phyloP scores from a whole-genome alignment of 1,140 invertebrate species.

The Dreissena polymorpha region DNA sequence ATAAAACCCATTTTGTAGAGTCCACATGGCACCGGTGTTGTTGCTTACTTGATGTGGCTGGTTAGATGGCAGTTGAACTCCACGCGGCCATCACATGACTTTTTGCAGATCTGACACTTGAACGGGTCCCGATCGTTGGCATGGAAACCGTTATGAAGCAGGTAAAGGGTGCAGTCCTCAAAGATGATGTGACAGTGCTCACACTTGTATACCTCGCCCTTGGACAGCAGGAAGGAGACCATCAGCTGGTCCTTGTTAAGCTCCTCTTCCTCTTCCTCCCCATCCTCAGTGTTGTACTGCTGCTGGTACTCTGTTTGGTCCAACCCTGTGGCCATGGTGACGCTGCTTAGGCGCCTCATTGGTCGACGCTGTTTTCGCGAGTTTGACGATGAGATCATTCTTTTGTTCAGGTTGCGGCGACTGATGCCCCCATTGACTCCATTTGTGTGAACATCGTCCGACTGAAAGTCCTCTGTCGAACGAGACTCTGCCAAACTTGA shows the following conservation, averaged over 20 bases:
- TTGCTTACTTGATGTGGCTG: slow-evolving; percentile 73
- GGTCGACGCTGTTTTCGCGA: slow-evolving; percentile 73
- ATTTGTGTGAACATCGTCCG: slow-evolving; percentile 59
- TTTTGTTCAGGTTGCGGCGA: slow-evolving; percentile 71
- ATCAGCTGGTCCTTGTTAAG: slow-evolving; percentile 62
- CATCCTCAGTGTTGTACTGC: slow-evolving; percentile 59
- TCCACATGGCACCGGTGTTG: no score
- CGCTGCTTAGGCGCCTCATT: slow-evolving; percentile 72
- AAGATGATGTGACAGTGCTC: slow-evolving; percentile 76
- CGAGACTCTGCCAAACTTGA: slow-evolving; percentile 58
- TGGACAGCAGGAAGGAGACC: slow-evolving; percentile 67
- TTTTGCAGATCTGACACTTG: slow-evolving; percentile 73
- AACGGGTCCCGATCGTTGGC: slow-evolving; percentile 74
- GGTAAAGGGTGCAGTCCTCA: slow-evolving; percentile 74
- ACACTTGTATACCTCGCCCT: slow-evolving; percentile 74
- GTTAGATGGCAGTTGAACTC: slow-evolving; percentile 77
- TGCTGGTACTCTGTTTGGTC: slow-evolving; percentile 46
- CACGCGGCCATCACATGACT: slow-evolving; percentile 72
- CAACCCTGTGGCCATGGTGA: slow-evolving; percentile 36
- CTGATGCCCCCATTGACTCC: slow-evolving; percentile 49
- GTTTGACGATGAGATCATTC: slow-evolving; percentile 67
- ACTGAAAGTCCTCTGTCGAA: slow-evolving; percentile 46
- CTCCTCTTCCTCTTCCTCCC: slow-evolving; percentile 35
- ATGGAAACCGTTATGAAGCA: slow-evolving; percentile 77
- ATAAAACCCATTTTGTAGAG: no score